These are phyloP conservation scores for Ennomos quercinarius DNA, from an alignment of 2,888 invertebrate species.

Conservation along the genomic window DNA sequence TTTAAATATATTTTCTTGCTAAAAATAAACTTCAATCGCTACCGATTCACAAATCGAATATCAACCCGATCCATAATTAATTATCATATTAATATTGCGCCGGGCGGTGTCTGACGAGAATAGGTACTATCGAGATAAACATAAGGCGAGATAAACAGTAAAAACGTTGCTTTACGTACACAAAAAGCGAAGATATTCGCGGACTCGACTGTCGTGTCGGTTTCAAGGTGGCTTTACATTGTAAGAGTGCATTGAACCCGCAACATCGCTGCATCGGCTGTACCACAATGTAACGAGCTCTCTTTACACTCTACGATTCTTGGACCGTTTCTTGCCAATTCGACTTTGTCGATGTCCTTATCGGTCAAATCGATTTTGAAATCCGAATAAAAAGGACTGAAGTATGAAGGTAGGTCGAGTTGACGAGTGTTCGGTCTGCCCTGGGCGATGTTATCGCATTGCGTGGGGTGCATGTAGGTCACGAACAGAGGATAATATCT, in stretches of 20 bases:
- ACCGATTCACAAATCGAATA: too few species aligned
- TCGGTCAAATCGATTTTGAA: too few species aligned
- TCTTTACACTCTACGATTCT: conserved; percentile 11
- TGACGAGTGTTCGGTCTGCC: too few species aligned
- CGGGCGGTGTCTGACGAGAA: conserved; percentile 14
- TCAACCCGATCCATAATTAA: conserved; percentile 6
- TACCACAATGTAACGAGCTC: too few species aligned
- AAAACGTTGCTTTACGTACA: conserved; percentile 36
- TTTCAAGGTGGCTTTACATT: conserved; percentile 48
- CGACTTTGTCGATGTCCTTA: too few species aligned
- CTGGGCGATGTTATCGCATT: too few species aligned
- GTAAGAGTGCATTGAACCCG: conserved; percentile 33
- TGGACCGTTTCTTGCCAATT: neutral
- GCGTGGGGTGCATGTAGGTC: too few species aligned
- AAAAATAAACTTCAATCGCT: too few species aligned
- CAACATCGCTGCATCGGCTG: conserved; percentile 2
- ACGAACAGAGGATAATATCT: too few species aligned
- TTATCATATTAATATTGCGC: conserved; percentile 29
- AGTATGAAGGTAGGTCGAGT: too few species aligned
- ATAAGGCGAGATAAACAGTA: conserved; percentile 27
- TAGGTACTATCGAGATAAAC: conserved; percentile 23
- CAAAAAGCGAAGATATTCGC: conserved; percentile 39
- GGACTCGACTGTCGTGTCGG: conserved; percentile 36
- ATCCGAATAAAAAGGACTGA: too few species aligned
- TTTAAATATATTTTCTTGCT: too few species aligned